Percentiles rank a stretch among this genome's conserved stretches.
Conservation (phyloP, 37 sponge, comb jelly and placozoan species). For the Corticium candelabrum region DNA sequence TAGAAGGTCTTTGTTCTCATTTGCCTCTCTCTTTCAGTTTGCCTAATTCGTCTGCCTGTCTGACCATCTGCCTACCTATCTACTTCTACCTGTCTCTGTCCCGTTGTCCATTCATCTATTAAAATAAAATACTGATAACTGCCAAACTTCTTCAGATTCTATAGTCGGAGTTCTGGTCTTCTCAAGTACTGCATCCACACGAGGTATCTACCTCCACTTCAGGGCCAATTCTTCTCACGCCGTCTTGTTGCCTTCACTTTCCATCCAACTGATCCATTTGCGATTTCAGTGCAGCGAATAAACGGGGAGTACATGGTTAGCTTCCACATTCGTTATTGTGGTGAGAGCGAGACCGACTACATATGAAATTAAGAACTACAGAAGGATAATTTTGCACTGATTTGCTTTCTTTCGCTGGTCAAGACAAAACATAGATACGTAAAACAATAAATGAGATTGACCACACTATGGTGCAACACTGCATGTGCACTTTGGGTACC, state of each 20-base stretch:
- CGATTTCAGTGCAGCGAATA: slow-evolving; percentile 75
- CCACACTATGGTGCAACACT: no score
- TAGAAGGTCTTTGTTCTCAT: no score
- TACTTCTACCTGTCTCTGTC: no score
- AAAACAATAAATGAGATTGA: no score
- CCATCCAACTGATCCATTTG: slow-evolving; percentile 85
- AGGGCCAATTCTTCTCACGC: slow-evolving; percentile 14
- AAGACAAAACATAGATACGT: no score
- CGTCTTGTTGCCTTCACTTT: slow-evolving; percentile 81
- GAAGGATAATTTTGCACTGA: no score
- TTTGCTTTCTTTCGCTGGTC: no score
- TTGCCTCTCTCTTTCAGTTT: no score
- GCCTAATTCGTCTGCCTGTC: no score
- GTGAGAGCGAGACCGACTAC: background rate
- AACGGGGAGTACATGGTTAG: slow-evolving; percentile 56
- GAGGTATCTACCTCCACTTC: background rate
- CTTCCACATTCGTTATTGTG: slow-evolving; percentile 31
- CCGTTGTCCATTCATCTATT: background rate
- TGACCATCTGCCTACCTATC: no score
- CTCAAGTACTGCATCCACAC: background rate
- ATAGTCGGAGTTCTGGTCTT: slow-evolving; percentile 2
- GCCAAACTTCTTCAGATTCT: background rate
- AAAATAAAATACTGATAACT: background rate
- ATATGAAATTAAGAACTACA: no score
- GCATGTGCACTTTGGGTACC: no score